Base-by-base conservation (phyloP, 1,140 invertebrate species). In the Leptinotarsa defecta region DNA sequence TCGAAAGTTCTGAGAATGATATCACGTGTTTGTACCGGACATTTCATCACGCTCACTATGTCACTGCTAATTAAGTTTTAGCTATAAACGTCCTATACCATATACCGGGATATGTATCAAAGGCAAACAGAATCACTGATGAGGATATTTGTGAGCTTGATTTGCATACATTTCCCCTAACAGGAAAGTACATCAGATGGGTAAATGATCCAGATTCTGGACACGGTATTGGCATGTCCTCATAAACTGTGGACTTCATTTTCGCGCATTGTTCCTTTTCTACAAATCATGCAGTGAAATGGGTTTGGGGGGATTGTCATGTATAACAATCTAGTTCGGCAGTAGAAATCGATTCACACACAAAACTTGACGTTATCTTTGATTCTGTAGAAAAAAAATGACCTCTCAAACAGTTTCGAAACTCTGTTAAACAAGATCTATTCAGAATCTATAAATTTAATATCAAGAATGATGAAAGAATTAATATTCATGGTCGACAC, bases 161-260 rank as follows among this genome's bases (percentile, higher is more conserved):
- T 82, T 81, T 82, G 77, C 81, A 82, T 82, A 80, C 79, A 82
- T 82, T 75, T 75, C 73, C 79, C 76, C 77, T 82, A 81, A 82
- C 80, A 78, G 74, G 74, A 71, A 68, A 78, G 77, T 79, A 82
- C 81, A 81, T 80, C 80, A 82, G 81, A 80, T 82, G 79, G 80
- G 81, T 81, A 76, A 80, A 71, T 79, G 80, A 82, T 81, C 80
- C 80, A 82, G 81, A 79, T 79, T 82, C 73, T 76, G 81, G 78
- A 82, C 81, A 82, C 76, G 80, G 80, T 82, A 82, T 82, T 80
- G 81, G 81, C 77, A 82, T 82, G 80, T 82, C 80, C 77, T 73
- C 79, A 82, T 80, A 81, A 80, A 81, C 72, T 65, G 13, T 22
- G 4, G 64, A 22, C 64, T 20, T 13, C 5, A 13, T 57, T 57